phyloP scores from a whole-genome alignment of 1,140 invertebrate species.

The Paraescarpia echinospica region DNA sequence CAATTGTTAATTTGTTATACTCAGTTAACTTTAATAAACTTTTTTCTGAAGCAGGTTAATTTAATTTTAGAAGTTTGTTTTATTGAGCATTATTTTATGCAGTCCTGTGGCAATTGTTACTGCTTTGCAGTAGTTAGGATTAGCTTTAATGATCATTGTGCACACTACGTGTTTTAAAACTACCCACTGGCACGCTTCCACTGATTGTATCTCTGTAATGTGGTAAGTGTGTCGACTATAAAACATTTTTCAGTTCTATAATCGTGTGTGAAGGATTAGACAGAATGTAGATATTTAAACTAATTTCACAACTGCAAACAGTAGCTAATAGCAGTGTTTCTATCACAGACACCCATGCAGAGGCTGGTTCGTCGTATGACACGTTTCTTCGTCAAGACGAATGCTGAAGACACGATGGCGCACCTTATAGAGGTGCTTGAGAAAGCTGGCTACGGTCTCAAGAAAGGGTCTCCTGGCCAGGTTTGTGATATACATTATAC shows the following conservation, averaged over 20 bases:
- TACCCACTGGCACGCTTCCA: no score
- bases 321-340: not conserved
- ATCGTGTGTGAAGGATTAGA: not conserved
- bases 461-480: slow-evolving; percentile 40
- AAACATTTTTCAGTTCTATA: not conserved
- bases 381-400: slow-evolving; percentile 78
- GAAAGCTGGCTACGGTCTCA: slow-evolving; percentile 63
- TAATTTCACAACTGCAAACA: slow-evolving; percentile 10
- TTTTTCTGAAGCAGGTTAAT: no score
- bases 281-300: slow-evolving; percentile 19
- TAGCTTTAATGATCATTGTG: no score
- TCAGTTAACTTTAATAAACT: no score
- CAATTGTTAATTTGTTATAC: no score
- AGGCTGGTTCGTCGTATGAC: slow-evolving; percentile 88
- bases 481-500: not conserved
- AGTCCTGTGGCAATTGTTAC: no score
- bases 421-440: slow-evolving; percentile 68
- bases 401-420: slow-evolving; percentile 67
- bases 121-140: no score
- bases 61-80: no score
- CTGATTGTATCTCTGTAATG: no score
- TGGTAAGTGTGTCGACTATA: no score
- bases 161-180: no score
- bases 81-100: no score
- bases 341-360: slow-evolving; percentile 68